phyloP scores from a whole-genome alignment of 1,140 invertebrate species.

The Vanessa tameamea region DNA sequence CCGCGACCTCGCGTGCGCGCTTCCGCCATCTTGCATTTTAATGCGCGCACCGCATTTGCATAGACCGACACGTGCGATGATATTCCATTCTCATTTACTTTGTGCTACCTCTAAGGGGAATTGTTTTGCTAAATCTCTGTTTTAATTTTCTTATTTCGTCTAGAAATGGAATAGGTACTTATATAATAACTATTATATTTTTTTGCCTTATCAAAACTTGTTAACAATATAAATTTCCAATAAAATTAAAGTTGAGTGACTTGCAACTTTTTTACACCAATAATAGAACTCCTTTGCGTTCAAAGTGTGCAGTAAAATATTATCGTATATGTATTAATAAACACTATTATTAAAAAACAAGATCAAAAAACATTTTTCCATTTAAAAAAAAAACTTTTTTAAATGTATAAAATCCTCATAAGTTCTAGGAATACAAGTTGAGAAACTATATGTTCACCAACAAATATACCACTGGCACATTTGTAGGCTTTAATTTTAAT shows the following conservation, averaged over 20 bases:
- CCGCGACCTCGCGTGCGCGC: conserved; percentile 74
- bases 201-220: no score
- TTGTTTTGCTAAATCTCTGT: conserved; percentile 34
- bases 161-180: not conserved
- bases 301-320: no score
- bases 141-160: not conserved
- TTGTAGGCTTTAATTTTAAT: conserved; percentile 7
- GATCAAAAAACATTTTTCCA: no score
- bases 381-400: no score
- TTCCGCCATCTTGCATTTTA: conserved; percentile 78
- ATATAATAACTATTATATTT: no score
- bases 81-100: conserved; percentile 70
- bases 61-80: conserved; percentile 69
- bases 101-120: conserved; percentile 29
- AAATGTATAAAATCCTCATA: not conserved
- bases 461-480: not conserved
- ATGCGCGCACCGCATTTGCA: conserved; percentile 73
- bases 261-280: no score
- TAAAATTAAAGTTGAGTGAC: no score
- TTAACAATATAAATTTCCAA: no score
- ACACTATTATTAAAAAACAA: no score
- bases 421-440: not conserved
- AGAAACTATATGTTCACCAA: not conserved
- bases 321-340: no score
- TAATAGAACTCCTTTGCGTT: no score